Conservation (phyloP, 2,888 invertebrate genomes). For the Drosophila infuscata region DNA sequence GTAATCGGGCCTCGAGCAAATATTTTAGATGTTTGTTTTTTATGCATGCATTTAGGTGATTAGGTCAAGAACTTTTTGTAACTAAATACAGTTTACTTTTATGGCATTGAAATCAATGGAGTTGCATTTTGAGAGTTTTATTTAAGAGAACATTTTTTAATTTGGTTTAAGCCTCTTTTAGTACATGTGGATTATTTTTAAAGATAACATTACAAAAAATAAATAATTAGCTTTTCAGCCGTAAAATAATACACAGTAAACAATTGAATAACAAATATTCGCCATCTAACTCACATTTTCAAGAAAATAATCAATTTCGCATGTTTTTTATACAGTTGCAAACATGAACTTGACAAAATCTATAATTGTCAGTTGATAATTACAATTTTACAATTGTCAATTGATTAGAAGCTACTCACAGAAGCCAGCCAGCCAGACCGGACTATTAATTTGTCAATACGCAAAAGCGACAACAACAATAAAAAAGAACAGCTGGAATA, state of each 20-base stretch:
- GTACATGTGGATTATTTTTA: neutral
- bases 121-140: neutral
- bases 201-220: no score
- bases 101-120: constrained; percentile 10
- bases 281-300: neutral
- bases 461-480: constrained; percentile 46
- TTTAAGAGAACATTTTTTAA: neutral
- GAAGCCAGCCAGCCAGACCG: neutral
- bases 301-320: neutral
- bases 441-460: constrained; percentile 27
- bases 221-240: neutral
- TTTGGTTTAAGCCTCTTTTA: neutral
- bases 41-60: constrained; percentile 40
- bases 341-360: neutral
- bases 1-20: constrained; percentile 8
- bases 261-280: neutral
- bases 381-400: constrained; percentile 15
- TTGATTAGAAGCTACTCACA: constrained; percentile 16
- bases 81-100: neutral
- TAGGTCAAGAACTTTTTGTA: constrained; percentile 47
- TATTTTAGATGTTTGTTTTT: neutral
- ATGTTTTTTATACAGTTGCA: neutral
- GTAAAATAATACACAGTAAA: neutral
- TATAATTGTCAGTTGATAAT: neutral
- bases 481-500: constrained; percentile 1